Percentiles rank a stretch among this genome's conserved stretches.
phyloP scores from a whole-genome alignment of 1,140 invertebrate genomes.

The Caerostris darwini region DNA sequence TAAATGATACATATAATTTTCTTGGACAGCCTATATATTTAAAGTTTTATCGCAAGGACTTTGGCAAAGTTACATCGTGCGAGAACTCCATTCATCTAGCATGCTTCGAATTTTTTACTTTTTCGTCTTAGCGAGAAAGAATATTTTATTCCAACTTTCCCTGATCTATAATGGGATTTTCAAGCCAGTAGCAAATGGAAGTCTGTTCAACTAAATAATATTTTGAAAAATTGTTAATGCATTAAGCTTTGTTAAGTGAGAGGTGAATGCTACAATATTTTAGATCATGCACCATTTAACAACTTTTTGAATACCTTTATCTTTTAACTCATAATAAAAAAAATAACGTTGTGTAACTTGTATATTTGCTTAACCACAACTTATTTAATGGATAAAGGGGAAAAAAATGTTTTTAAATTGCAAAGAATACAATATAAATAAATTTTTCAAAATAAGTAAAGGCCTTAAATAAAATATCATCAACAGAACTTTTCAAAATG shows the following conservation, averaged over 20 bases:
- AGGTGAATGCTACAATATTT: not conserved
- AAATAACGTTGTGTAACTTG: too few species aligned
- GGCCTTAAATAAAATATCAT: too few species aligned
- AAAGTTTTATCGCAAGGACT: not conserved
- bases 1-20: conserved; percentile 13
- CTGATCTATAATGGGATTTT: not conserved
- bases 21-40: conserved; percentile 2
- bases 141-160: not conserved
- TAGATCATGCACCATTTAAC: too few species aligned
- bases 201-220: not conserved
- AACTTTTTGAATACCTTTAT: too few species aligned
- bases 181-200: not conserved
- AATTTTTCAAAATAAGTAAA: too few species aligned
- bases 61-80: not conserved
- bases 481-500: too few species aligned
- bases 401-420: too few species aligned
- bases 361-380: too few species aligned
- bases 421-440: too few species aligned
- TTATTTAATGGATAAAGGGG: too few species aligned
- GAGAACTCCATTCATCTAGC: not conserved
- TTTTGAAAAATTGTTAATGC: not conserved
- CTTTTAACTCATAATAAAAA: too few species aligned
- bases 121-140: not conserved
- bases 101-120: not conserved
- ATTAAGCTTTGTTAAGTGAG: not conserved